Conservation (phyloP, 1,140 invertebrate genomes). For the Thereuonema tuberculata region DNA sequence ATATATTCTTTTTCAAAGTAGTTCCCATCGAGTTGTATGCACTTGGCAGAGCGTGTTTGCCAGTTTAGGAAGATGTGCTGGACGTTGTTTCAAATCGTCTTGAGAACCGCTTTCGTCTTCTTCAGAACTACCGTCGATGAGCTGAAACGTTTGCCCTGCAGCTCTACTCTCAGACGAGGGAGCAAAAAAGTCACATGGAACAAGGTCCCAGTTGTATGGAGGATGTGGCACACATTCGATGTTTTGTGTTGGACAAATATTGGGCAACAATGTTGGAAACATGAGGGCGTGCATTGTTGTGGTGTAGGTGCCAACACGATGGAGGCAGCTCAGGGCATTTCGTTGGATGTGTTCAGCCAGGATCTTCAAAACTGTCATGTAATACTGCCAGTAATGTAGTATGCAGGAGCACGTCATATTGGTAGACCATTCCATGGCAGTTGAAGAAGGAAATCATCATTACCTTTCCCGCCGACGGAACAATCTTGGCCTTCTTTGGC, state of each 20-base stretch:
- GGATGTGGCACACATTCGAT: neutral
- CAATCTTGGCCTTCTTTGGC: slow-evolving; percentile 1
- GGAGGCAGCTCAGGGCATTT: neutral
- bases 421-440: neutral
- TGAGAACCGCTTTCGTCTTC: neutral
- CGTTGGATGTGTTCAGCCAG: neutral
- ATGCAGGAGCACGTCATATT: neutral
- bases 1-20: too few species aligned
- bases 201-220: neutral
- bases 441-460: neutral
- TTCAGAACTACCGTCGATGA: neutral
- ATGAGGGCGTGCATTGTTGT: neutral
- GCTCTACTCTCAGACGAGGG: neutral
- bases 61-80: too few species aligned
- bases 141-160: too few species aligned
- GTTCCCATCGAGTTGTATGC: neutral
- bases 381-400: neutral
- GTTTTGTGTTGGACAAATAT: neutral
- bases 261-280: neutral
- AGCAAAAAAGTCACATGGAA: neutral
- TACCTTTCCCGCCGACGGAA: neutral
- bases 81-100: too few species aligned
- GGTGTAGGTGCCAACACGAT: neutral
- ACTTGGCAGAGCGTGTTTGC: neutral
- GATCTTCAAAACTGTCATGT: neutral